Evolutionary conservation across 1,140 invertebrate species (phyloP).

Genomic region (Papilio glaucus): DNA sequence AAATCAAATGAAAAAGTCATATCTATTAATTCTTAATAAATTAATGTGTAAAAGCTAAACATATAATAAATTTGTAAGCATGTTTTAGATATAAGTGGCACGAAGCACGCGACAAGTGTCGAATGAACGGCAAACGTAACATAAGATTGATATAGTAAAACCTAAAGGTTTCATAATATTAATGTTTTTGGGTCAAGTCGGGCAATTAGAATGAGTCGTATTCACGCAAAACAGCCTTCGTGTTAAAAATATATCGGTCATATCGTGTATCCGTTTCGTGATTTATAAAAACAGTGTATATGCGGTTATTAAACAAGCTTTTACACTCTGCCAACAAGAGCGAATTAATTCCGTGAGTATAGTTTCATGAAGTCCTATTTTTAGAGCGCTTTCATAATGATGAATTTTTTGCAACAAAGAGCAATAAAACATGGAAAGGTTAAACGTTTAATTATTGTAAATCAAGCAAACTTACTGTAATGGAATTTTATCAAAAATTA

Average conservation of each 20-base stretch:
- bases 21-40: background rate
- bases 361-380: conserved; percentile 3
- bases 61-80: background rate
- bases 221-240: conserved; percentile 38
- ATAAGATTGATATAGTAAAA: conserved; percentile 30
- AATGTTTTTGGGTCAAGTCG: conserved; percentile 33
- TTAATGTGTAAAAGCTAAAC: background rate
- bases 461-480: no score
- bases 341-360: background rate
- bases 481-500: no score
- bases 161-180: conserved; percentile 32
- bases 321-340: background rate
- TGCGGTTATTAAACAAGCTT: conserved; percentile 22
- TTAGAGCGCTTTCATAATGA: background rate
- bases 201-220: conserved; percentile 31
- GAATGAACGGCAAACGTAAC: conserved; percentile 6
- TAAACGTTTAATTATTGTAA: no score
- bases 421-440: background rate
- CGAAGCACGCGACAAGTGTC: conserved; percentile 30
- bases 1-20: background rate
- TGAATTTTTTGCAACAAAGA: background rate
- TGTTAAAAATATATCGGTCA: conserved; percentile 37
- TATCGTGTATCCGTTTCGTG: conserved; percentile 36
- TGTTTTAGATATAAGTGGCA: conserved; percentile 11
- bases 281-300: conserved; percentile 30